Base-by-base conservation (phyloP, 2,113 vertebrate species). In the Gopherus flavomarginatus region DNA sequence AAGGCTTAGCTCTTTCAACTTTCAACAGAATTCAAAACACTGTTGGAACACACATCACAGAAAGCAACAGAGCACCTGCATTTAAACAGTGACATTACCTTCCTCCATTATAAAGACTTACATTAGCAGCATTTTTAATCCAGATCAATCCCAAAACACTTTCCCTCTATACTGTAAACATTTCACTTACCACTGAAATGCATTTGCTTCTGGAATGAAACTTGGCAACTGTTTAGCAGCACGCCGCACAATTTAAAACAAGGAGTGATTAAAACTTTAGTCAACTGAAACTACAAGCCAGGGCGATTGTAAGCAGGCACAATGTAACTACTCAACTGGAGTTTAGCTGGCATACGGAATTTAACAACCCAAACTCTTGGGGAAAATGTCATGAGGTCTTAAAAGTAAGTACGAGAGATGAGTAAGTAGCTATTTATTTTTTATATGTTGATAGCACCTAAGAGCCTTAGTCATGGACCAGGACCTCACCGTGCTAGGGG, bases 1-100 rank as follows among this genome's bases (percentile, higher is more conserved):
- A 95, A 98, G 98, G 98, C 98, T 96, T 94, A 95, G 97, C 88
- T 88, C 97, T 98, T 98, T 98, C 97, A 97, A 97, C 98, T 98
- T 98, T 97, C 97, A 98, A 96, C 97, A 98, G 97, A 98, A 98
- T 98, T 98, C 98, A 97, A 98, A 97, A 98, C 96, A 96, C 95
- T 96, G 89, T 94, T 96, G 96, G 97, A 98, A 98, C 95, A 96
- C 97, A 98, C 98, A 97, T 98, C 95, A 97, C 93, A 95, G 97
- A 90, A 97, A 97, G 97, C 95, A 94, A 81, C 72, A 97, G 94
- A 97, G 96, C 97, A 98, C 98, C 98, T 98, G 98, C 96, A 97
- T 98, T 97, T 98, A 94, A 97, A 96, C 97, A 93, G 95, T 56
- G 97, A 97, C 96, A 89, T 88, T 96, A 93, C 93, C 96, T 97